Evolutionary conservation across 1,140 invertebrate species (phyloP), one percentile per base, ranked within the genome.

Genomic region (Sarcophaga bullata): DNA sequence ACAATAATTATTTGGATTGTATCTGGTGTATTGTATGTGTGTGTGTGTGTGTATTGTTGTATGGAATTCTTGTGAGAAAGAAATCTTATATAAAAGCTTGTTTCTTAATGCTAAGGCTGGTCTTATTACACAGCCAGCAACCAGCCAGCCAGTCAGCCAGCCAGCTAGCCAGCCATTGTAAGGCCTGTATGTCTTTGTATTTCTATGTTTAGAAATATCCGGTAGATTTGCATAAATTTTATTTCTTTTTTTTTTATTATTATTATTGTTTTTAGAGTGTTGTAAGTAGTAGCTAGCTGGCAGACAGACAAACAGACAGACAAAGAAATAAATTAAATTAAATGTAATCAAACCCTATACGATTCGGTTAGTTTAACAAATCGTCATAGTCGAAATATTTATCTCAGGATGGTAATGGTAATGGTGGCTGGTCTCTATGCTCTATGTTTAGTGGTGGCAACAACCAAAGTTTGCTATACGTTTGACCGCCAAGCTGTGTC

Each of bases 31-130:
- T n/a, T n/a, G n/a, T n/a, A n/a, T n/a, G n/a, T n/a, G n/a, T n/a
- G n/a, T n/a, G n/a, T n/a, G n/a, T n/a, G n/a, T n/a, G n/a, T n/a
- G n/a, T n/a, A n/a, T n/a, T n/a, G n/a, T n/a, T n/a, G n/a, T n/a
- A n/a, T n/a, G n/a, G n/a, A n/a, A n/a, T n/a, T n/a, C n/a, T n/a
- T 76, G 73, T 76, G 73, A 76, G 73, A 76, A 76, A 76, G 73
- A 76, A 76, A 76, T 76, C 73, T 76, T 76, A 76, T n/a, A n/a
- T 48, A 76, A 76, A 76, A 54, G 7, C n/a, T 58, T 58, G 54
- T 58, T 13, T 58, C n/a, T 58, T 37, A 37, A 37, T 37, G 25
- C 25, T 37, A 37, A 37, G 25, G 25, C 25, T 37, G 25, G 25
- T 37, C 25, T 37, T 37, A 37, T 37, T 37, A 37, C 25, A 37